These are phyloP conservation scores for Eubucco bourcierii DNA, from an alignment of 2,113 vertebrate species.

Conservation along the genomic window DNA sequence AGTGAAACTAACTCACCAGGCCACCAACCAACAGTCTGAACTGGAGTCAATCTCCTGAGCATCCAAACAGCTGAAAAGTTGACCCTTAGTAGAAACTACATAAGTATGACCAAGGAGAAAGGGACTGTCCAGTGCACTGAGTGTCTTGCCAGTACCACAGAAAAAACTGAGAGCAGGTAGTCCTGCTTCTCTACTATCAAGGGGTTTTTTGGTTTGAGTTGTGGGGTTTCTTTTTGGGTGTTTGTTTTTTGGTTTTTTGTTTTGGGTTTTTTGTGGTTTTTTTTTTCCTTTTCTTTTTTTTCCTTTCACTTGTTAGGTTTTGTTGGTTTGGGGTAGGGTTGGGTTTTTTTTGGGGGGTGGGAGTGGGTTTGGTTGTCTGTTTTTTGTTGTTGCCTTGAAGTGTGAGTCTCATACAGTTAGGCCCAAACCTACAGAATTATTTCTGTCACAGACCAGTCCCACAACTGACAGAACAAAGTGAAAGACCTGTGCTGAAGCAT, in stretches of 20 bases:
- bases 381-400: neutral
- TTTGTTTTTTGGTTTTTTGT: no score
- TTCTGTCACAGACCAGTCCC: neutral
- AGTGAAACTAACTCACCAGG: neutral
- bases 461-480: neutral
- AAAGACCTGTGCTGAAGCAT: neutral
- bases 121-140: neutral
- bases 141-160: neutral
- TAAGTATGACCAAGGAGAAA: neutral
- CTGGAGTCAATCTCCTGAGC: neutral
- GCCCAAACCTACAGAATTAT: neutral
- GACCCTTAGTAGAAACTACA: fast-evolving
- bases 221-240: no score
- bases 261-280: no score
- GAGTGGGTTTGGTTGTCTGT: neutral
- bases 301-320: neutral
- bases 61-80: fast-evolving
- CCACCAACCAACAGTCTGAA: neutral
- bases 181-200: no score
- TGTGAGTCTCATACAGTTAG: fast-evolving
- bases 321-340: no score
- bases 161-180: fast-evolving
- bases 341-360: neutral
- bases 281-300: neutral
- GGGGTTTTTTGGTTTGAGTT: fast-evolving